These are phyloP conservation scores for Microctonus brassicae DNA, from an alignment of 2,888 invertebrate genomes.

Conservation along the genomic window DNA sequence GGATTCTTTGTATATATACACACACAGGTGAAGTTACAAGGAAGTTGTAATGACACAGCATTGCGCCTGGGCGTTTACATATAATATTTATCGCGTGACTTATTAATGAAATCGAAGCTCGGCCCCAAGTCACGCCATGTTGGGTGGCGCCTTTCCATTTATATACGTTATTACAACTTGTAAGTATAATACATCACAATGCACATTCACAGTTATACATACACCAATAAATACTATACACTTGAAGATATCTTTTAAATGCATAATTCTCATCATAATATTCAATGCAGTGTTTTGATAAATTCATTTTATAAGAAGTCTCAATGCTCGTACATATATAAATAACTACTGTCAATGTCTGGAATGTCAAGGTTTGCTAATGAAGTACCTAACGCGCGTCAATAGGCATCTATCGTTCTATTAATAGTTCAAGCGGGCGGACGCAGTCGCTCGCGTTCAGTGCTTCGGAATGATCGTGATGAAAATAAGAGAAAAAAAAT, in stretches of 20 bases:
- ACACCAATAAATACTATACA: too few species aligned
- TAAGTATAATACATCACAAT: too few species aligned
- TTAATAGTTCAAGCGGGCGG: conserved; percentile 50
- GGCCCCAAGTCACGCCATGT: conserved; percentile 31
- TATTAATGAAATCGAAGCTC: conserved; percentile 38
- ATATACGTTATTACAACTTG: not conserved
- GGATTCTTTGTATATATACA: not conserved
- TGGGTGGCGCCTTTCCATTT: conserved; percentile 28
- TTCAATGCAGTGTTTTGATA: not conserved
- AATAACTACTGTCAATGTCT: not conserved
- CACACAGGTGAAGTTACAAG: not conserved
- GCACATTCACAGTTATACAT: too few species aligned
- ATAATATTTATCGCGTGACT: conserved; percentile 36
- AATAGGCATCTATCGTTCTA: conserved; percentile 51
- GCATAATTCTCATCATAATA: not conserved
- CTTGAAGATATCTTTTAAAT: not conserved
- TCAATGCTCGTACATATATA: not conserved
- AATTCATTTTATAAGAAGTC: not conserved
- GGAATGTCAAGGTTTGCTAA: conserved; percentile 48
- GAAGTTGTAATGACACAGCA: conserved; percentile 32
- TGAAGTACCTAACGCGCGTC: conserved; percentile 20
- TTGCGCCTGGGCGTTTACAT: not conserved
- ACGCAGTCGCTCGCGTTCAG: too few species aligned
- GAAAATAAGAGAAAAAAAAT: conserved; percentile 2
- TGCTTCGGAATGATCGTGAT: conserved; percentile 19